phyloP scores from a whole-genome alignment of 1,140 invertebrate species.

The Drosophila orena region DNA sequence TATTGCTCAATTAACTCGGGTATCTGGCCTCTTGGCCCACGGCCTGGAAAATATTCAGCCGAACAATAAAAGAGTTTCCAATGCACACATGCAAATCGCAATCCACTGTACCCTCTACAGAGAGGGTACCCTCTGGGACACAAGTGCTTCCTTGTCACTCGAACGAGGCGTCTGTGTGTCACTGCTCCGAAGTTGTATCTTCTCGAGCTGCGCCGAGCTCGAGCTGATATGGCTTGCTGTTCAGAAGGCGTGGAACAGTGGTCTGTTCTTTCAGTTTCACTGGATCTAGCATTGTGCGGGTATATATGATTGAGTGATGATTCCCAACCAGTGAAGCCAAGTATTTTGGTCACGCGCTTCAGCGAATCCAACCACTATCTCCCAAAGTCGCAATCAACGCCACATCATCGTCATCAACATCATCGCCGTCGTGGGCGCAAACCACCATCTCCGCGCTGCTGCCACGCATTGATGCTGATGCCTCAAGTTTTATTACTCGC shows the following conservation, averaged over 20 bases:
- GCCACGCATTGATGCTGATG: slow-evolving; percentile 77
- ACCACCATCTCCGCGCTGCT: slow-evolving; percentile 57
- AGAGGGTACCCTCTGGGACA: too few relatives aligned
- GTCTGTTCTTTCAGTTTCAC: not conserved
- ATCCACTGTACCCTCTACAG: slow-evolving; percentile 6
- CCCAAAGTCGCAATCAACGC: slow-evolving; percentile 35
- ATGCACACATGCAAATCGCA: slow-evolving; percentile 37
- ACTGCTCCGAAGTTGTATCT: slow-evolving; percentile 48
- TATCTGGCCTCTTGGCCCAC: slow-evolving; percentile 66
- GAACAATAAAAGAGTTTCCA: slow-evolving; percentile 39
- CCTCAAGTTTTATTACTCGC: slow-evolving; percentile 63
- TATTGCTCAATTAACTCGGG: slow-evolving; percentile 67
- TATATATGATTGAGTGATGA: not conserved
- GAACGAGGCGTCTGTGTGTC: slow-evolving; percentile 55
- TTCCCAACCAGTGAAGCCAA: not conserved
- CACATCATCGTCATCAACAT: slow-evolving; percentile 25
- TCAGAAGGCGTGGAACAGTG: slow-evolving; percentile 31
- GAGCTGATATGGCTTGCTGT: slow-evolving; percentile 23
- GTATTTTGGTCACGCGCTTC: not conserved
- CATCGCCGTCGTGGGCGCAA: slow-evolving; percentile 63
- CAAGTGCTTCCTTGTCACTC: slow-evolving; percentile 74
- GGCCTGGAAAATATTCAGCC: slow-evolving; percentile 16
- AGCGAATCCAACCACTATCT: slow-evolving; percentile 26
- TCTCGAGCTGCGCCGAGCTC: slow-evolving; percentile 60
- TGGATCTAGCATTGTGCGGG: not conserved